A percentile compares a stretch with the other conserved stretches of the same genome.
Conservation (phyloP, 2,888 invertebrate genomes). For the Chaitophorus viminalis region DNA sequence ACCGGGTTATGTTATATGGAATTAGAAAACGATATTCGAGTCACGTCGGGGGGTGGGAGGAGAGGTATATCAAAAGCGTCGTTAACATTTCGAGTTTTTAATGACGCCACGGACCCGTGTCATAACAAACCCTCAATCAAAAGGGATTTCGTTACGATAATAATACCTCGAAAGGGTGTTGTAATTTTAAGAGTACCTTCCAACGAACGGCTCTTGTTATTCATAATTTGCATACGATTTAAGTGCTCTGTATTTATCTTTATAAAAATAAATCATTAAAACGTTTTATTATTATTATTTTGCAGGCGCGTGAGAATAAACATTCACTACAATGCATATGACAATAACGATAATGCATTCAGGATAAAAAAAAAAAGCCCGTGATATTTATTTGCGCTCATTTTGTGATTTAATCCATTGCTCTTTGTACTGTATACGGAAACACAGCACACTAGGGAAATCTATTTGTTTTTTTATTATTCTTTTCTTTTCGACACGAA, state of each 20-base stretch:
- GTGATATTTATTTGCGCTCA: constrained; percentile 49
- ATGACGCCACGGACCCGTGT: constrained; percentile 57
- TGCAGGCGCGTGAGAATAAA: constrained; percentile 46
- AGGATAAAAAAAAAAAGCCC: background rate
- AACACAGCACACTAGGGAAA: constrained; percentile 58
- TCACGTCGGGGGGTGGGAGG: background rate
- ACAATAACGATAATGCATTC: constrained; percentile 42
- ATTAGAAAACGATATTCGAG: constrained; percentile 41
- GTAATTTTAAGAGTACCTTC: constrained; percentile 54
- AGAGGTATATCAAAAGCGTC: constrained; percentile 20
- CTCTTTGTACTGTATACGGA: constrained; percentile 29
- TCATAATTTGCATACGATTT: constrained; percentile 54
- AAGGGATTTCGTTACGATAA: constrained; percentile 60
- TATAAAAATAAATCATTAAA: constrained; percentile 59
- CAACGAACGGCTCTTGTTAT: constrained; percentile 27
- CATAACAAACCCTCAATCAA: constrained; percentile 62
- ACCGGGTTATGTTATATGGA: constrained; percentile 11
- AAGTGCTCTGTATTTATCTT: constrained; percentile 31
- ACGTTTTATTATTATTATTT: constrained; percentile 51
- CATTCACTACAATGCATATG: constrained; percentile 5
- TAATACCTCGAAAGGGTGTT: constrained; percentile 54
- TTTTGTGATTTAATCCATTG: constrained; percentile 58
- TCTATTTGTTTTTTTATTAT: constrained; percentile 60
- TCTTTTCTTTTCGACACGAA: constrained; percentile 24
- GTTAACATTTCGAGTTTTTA: constrained; percentile 59